Percentiles rank a stretch among this genome's conserved stretches.
phyloP scores from a whole-genome alignment of 1,140 invertebrate genomes.

The Hormaphis cornu region DNA sequence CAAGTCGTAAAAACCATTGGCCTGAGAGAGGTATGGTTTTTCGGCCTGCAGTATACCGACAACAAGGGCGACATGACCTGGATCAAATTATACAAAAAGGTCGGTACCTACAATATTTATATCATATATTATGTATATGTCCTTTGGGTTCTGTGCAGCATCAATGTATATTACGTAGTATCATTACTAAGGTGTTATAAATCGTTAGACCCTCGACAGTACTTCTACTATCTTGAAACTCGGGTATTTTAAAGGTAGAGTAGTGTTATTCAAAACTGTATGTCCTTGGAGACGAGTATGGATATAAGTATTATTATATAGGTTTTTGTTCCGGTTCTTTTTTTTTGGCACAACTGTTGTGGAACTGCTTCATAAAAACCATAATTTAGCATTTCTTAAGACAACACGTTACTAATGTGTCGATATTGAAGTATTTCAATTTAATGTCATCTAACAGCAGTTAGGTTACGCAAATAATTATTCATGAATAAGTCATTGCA shows the following conservation, averaged over 20 bases:
- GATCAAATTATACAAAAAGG: slow-evolving; percentile 99
- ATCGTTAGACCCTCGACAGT: background rate
- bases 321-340: background rate
- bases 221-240: background rate
- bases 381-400: background rate
- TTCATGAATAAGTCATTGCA: slow-evolving; percentile 5
- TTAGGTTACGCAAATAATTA: slow-evolving; percentile 32
- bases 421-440: background rate
- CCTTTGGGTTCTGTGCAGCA: background rate
- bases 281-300: background rate
- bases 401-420: background rate
- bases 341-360: background rate
- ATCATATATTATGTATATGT: background rate
- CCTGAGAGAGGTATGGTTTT: slow-evolving; percentile 98
- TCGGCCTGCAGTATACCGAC: slow-evolving; percentile 97
- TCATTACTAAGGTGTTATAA: background rate
- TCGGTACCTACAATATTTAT: slow-evolving; percentile 44
- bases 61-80: slow-evolving; percentile 95
- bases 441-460: slow-evolving; percentile 15
- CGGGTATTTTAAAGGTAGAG: too few relatives aligned
- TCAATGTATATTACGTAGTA: background rate
- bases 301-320: background rate
- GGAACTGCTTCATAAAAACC: slow-evolving; percentile 4
- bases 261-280: background rate
- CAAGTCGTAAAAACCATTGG: slow-evolving; percentile 99